These are phyloP conservation scores for Clytia hemisphaerica DNA, from an alignment of 30 jellyfish, hydroid and myxozoan genomes.

Conservation along the genomic window DNA sequence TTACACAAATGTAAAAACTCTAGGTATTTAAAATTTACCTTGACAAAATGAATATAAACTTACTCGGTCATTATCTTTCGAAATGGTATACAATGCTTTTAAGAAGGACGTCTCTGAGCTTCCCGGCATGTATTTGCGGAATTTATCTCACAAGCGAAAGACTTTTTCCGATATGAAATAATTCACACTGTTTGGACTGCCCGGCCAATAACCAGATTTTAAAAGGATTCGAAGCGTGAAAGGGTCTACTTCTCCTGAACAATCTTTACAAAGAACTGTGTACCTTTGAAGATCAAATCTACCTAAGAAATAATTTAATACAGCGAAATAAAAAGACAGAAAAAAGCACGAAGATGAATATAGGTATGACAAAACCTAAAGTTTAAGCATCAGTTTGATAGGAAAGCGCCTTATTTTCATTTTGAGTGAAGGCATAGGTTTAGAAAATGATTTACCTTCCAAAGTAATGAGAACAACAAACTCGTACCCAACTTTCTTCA, in stretches of 20 bases:
- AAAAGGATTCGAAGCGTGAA: background rate
- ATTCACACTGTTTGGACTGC: background rate
- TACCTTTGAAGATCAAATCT: constrained; percentile 21
- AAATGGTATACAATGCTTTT: background rate
- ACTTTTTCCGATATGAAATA: constrained; percentile 14
- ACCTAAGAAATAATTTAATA: no score
- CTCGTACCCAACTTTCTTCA: no score
- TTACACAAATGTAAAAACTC: no score
- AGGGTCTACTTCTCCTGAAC: constrained; percentile 19
- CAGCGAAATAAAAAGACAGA: no score
- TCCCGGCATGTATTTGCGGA: constrained; percentile 32
- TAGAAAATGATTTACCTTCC: no score
- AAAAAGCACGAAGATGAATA: no score
- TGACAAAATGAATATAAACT: background rate
- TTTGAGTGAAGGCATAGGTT: no score
- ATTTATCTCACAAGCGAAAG: constrained; percentile 12
- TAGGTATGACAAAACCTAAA: no score
- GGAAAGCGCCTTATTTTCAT: no score
- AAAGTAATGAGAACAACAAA: no score
- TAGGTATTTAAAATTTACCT: no score
- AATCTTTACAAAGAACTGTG: constrained; percentile 7
- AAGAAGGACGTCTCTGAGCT: constrained; percentile 31
- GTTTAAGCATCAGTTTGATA: no score
- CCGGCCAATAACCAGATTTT: constrained; percentile 40
- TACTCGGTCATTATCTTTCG: constrained; percentile 11